Base-by-base conservation (phyloP, 2,797 vertebrate genomes). In the Peromyscus eremicus region DNA sequence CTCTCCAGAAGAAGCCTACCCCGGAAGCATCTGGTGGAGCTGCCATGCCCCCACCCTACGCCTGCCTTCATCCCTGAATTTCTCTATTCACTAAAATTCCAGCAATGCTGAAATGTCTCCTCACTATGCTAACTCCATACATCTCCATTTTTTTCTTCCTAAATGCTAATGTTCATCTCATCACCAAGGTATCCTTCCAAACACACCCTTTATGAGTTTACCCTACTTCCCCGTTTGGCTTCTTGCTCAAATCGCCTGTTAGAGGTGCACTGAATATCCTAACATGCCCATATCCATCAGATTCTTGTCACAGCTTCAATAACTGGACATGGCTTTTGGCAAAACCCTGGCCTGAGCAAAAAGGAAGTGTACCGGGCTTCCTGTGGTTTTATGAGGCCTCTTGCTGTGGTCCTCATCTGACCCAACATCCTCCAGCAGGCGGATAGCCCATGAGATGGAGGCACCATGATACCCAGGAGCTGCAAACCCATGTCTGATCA, bases 1-100 rank as follows among this genome's bases (percentile, higher is more conserved):
- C 82, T 8, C 91, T 88, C 77, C 9, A 19, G 40, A 88, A 64
- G 60, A 79, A 1, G 46, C 70, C 40, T 37, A 29, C n/a, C 23
- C 40, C 16, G 57, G 40, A 87, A 91, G 64, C 86, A 62, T 46
- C 66, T 89, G 66, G 57, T 52, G 40, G 76, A 64, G 70, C 46
- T 77, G 10, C 27, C 87, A 64, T 82, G 68, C 34, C 17, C 40
- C 13, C 40, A 13, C 29, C 1, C 70, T 6, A 1, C 5, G 5
- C 37, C 11, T 88, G n/a, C 27, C 17, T 82, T 16, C 19, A 4
- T 46, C 13, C 32, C 75, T 66, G 23, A 60, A 27, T 75, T 9
- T 87, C 29, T 94, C 64, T 73, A 25, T 71, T 91, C 89, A 29
- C n/a, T 87, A 75, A 90, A 82, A 49, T 40, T 83, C 66, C 52